Percentiles rank a stretch among this genome's conserved stretches.
These are phyloP conservation scores for Eurypyga helias DNA, from an alignment of 2,113 vertebrate species.

Conservation along the genomic window DNA sequence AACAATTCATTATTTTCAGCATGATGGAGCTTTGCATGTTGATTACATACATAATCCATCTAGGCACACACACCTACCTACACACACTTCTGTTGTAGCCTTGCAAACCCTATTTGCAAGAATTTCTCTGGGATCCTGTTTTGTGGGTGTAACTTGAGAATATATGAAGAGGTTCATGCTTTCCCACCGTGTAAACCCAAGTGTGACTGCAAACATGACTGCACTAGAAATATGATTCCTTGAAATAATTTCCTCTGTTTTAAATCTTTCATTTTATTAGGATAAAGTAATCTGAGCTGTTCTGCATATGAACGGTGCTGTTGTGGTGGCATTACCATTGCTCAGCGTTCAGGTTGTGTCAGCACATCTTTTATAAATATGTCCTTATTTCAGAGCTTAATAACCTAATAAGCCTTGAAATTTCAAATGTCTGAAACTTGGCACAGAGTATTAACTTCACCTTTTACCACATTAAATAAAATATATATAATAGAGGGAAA, in stretches of 20 bases:
- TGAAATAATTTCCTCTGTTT: not conserved
- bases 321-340: not conserved
- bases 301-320: not conserved
- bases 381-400: conserved; percentile 23
- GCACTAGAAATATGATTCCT: not conserved
- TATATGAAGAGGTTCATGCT: not conserved
- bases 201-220: not conserved
- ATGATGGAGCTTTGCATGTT: not conserved
- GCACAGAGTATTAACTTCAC: not conserved
- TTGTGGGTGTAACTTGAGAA: not conserved
- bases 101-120: not conserved
- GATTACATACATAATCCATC: not conserved
- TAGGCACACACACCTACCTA: not conserved
- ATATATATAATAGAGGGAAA: not conserved
- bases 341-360: not conserved
- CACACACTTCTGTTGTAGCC: not conserved
- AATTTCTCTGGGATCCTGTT: conserved; percentile 25
- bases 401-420: conserved; percentile 29
- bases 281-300: not conserved
- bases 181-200: not conserved
- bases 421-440: conserved; percentile 29
- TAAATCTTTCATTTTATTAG: not conserved
- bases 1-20: conserved; percentile 32
- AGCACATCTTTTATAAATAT: conserved; percentile 23
- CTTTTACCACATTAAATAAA: conserved; percentile 32